A percentile compares a stretch with the other conserved stretches of the same genome.
Conservation (phyloP, 2,797 vertebrate species). For the Pitangus sulphuratus region DNA sequence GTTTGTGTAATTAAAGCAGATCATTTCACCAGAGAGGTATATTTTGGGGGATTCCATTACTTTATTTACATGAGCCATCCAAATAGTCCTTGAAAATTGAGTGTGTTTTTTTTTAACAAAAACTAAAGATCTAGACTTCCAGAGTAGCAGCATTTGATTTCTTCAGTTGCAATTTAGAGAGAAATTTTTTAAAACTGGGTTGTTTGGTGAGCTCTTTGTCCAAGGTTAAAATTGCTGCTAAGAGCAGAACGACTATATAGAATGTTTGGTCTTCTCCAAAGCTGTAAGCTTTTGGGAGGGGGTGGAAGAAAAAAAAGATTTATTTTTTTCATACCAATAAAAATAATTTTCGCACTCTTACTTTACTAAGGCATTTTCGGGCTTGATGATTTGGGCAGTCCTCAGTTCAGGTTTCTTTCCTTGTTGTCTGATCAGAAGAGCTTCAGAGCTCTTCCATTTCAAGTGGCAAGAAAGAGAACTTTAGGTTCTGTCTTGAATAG, state of each 20-base stretch:
- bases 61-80: background rate
- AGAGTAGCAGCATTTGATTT: background rate
- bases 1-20: background rate
- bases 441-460: background rate
- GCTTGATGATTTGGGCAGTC: background rate
- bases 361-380: background rate
- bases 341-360: background rate
- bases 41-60: background rate
- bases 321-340: background rate
- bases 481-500: background rate
- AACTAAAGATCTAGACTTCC: background rate
- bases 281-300: rapidly evolving
- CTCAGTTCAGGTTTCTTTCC: background rate
- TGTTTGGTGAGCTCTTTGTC: background rate
- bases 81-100: background rate
- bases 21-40: background rate
- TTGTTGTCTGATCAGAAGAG: background rate
- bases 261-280: background rate
- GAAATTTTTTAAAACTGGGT: background rate
- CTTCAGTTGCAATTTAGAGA: background rate
- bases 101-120: background rate
- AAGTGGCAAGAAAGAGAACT: background rate
- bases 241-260: background rate
- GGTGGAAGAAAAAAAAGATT: background rate
- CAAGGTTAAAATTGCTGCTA: background rate